phyloP scores from a whole-genome alignment of 2,797 vertebrate genomes.

The Anomalospiza imberbis region DNA sequence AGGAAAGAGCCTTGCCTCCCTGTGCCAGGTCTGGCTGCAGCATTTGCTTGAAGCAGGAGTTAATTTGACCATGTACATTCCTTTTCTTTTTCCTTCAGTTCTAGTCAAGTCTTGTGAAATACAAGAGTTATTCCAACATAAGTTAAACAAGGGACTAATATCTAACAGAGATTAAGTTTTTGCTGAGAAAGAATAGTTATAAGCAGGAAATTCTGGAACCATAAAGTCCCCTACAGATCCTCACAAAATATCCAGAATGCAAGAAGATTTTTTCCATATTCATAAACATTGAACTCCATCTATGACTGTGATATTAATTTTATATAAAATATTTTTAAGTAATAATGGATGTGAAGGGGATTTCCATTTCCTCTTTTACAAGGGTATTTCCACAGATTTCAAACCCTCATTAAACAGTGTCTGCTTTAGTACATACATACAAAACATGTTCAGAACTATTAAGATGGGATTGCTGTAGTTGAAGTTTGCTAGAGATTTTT shows the following conservation, averaged over 20 bases:
- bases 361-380: constrained; percentile 10
- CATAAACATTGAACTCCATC: not conserved
- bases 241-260: not conserved
- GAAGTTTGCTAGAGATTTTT: not conserved
- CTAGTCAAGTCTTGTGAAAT: not conserved
- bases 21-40: not conserved
- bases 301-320: not conserved
- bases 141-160: not conserved
- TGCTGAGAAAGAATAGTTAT: not conserved
- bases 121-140: not conserved
- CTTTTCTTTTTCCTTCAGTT: not conserved
- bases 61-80: not conserved
- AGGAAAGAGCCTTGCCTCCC: not conserved
- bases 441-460: not conserved
- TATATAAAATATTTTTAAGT: not conserved
- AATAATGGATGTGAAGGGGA: not conserved
- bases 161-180: not conserved
- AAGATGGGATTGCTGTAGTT: not conserved
- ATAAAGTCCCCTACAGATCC: not conserved
- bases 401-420: not conserved
- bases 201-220: not conserved
- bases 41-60: not conserved
- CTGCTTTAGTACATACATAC: not conserved
- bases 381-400: constrained; percentile 2
- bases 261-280: not conserved